phyloP scores from a whole-genome alignment of 2,888 invertebrate genomes.

The Drosophila niveifrons region DNA sequence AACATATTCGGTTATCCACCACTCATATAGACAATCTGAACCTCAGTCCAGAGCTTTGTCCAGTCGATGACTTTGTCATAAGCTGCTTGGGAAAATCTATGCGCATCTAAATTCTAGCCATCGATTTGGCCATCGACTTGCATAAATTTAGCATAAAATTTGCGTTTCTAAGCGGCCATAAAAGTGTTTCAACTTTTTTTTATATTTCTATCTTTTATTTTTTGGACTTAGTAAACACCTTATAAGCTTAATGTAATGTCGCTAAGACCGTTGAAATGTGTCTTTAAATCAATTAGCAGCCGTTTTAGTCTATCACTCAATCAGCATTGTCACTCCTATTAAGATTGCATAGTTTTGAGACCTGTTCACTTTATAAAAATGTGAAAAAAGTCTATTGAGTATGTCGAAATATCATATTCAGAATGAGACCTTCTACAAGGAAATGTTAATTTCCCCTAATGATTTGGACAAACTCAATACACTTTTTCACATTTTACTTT shows the following conservation, averaged over 20 bases:
- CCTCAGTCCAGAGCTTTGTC: conserved; percentile 9
- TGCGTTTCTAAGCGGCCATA: conserved; percentile 57
- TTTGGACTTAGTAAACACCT: conserved; percentile 68
- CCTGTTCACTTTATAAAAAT: no score
- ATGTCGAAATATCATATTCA: no score
- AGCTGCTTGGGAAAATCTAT: conserved; percentile 63
- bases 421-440: no score
- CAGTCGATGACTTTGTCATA: conserved; percentile 19
- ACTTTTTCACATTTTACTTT: no score
- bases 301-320: conserved; percentile 44
- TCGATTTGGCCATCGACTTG: conserved; percentile 57
- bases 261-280: conserved; percentile 52
- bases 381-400: no score
- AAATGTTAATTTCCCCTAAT: no score
- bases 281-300: conserved; percentile 74
- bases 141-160: conserved; percentile 69
- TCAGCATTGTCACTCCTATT: conserved; percentile 36
- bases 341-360: conserved; percentile 24
- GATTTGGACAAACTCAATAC: no score
- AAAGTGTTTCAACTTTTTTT: conserved; percentile 48
- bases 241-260: conserved; percentile 76
- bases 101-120: conserved; percentile 56
- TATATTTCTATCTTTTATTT: conserved; percentile 2
- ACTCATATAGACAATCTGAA: conserved; percentile 19
- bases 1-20: conserved; percentile 19